phyloP scores from a whole-genome alignment of 92 coral and sea anemone genomes.

The Porites evermanni region DNA sequence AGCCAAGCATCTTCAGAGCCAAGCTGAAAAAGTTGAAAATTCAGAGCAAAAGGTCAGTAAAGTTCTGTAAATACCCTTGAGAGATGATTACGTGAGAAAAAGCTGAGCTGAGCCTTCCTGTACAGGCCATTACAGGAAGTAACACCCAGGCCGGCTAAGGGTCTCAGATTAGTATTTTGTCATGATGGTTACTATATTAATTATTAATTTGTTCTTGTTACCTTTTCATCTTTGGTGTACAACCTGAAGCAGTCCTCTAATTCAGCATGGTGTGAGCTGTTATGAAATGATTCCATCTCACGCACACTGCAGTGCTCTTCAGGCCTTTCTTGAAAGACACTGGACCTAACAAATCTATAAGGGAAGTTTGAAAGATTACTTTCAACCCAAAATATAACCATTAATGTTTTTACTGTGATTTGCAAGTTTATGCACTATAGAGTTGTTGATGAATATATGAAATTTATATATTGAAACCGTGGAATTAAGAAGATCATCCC shows the following conservation, averaged over 20 bases:
- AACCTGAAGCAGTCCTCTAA: slow-evolving; percentile 86
- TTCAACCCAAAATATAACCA: background rate
- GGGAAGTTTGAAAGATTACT: background rate
- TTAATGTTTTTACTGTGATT: background rate
- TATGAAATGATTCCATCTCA: slow-evolving; percentile 74
- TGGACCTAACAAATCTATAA: slow-evolving; percentile 72
- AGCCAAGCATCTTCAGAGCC: slow-evolving; percentile 96
- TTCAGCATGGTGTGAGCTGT: slow-evolving; percentile 70
- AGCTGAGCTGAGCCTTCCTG: background rate
- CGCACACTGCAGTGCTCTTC: slow-evolving; percentile 91
- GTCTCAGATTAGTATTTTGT: too few relatives aligned
- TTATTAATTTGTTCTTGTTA: slow-evolving; percentile 13
- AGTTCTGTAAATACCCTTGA: background rate
- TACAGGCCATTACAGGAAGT: too few relatives aligned
- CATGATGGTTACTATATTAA: background rate
- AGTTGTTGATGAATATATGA: background rate
- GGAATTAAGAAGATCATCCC: too few relatives aligned
- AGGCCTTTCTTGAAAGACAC: slow-evolving; percentile 66
- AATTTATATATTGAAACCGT: too few relatives aligned
- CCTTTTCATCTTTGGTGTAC: slow-evolving; percentile 89
- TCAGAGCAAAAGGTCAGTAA: background rate
- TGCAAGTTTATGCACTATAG: background rate
- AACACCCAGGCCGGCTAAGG: too few relatives aligned
- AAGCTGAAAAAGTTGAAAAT: slow-evolving; percentile 56
- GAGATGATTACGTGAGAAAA: background rate